phyloP scores from a whole-genome alignment of 1,140 invertebrate species.

The Nilaparvata lugens region DNA sequence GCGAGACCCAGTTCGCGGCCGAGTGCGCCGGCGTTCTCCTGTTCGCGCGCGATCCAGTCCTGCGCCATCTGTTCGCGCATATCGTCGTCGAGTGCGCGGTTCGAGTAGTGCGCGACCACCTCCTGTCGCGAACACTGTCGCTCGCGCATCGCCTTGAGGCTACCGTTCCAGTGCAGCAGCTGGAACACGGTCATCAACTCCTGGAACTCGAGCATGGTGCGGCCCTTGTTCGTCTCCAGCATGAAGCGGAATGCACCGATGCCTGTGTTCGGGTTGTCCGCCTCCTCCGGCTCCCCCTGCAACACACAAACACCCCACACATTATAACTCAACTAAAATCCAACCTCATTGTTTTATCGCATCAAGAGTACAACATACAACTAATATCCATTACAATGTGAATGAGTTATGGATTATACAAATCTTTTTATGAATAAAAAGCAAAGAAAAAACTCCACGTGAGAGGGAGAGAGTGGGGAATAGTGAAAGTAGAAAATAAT shows the following conservation, averaged over 20 bases:
- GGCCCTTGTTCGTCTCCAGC: conserved; percentile 84
- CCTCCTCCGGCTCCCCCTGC: conserved; percentile 52
- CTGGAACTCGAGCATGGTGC: conserved; percentile 93
- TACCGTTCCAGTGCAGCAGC: conserved; percentile 92
- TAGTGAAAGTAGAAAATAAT: too few relatives aligned
- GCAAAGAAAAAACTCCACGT: too few relatives aligned
- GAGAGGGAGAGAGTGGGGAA: too few relatives aligned
- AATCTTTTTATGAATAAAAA: too few relatives aligned
- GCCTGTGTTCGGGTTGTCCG: conserved; percentile 71
- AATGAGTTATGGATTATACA: too few relatives aligned
- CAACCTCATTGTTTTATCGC: too few relatives aligned
- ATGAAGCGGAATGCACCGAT: conserved; percentile 92
- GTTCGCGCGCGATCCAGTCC: conserved; percentile 87
- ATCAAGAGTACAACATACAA: too few relatives aligned
- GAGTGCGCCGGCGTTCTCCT: conserved; percentile 72
- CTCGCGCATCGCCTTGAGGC: conserved; percentile 83
- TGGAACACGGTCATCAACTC: conserved; percentile 96
- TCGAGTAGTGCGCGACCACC: conserved; percentile 86
- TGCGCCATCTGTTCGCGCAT: conserved; percentile 94
- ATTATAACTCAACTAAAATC: too few relatives aligned
- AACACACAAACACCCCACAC: background rate
- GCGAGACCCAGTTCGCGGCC: conserved; percentile 70
- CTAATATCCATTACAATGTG: too few relatives aligned
- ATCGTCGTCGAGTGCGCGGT: conserved; percentile 81
- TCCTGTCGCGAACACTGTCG: conserved; percentile 89